A percentile compares a stretch with the other conserved stretches of the same genome.
Evolutionary conservation across 2,113 vertebrate species (phyloP).

Genomic region (Vidua chalybeata): DNA sequence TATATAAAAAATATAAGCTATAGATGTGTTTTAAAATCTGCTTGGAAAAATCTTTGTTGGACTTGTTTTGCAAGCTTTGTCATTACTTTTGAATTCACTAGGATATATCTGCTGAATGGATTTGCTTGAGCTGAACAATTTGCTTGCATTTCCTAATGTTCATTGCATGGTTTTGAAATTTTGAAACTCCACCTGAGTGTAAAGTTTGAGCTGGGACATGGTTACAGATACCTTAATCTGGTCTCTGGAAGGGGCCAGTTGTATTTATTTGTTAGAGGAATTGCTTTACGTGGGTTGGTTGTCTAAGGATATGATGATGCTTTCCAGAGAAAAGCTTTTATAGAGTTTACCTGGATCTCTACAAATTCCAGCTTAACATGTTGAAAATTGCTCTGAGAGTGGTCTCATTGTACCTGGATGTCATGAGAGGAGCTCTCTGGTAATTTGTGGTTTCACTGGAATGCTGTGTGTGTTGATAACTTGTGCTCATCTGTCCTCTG

Average conservation of each 20-base stretch:
- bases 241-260: background rate
- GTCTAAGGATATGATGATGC: background rate
- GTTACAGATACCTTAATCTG: background rate
- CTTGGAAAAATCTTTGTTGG: background rate
- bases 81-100: background rate
- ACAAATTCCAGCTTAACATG: background rate
- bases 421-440: background rate
- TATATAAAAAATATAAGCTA: background rate
- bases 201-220: background rate
- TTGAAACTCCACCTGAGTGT: background rate
- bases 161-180: background rate
- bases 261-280: background rate
- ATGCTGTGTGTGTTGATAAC: background rate
- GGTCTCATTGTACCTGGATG: rapidly evolving
- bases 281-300: background rate
- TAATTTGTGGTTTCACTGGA: background rate
- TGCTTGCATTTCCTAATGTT: background rate
- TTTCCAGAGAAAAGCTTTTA: background rate
- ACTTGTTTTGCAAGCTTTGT: background rate
- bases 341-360: background rate
- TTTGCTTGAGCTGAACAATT: background rate
- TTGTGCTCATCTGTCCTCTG: background rate
- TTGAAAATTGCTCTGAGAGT: background rate
- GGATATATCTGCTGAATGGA: background rate
- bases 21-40: background rate